Conservation (phyloP, 2,888 invertebrate species). For the Clunio marinus region DNA sequence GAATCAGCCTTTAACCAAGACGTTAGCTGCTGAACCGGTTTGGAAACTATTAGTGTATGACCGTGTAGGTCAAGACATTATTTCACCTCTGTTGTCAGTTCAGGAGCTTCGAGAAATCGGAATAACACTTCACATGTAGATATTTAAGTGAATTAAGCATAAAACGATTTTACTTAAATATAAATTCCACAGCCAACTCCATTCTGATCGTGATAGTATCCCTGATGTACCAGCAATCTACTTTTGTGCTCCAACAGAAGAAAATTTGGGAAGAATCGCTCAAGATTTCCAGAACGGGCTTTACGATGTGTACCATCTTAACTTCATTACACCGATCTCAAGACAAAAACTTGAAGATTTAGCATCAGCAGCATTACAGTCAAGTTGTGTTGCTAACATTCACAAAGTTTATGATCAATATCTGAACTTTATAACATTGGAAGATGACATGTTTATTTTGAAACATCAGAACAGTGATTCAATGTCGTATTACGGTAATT, state of each 20-base stretch:
- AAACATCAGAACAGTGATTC: constrained; percentile 88
- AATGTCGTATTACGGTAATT: constrained; percentile 84
- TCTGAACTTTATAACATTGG: constrained; percentile 94
- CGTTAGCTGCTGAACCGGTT: constrained; percentile 76
- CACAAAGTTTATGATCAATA: constrained; percentile 98
- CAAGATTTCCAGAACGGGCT: constrained; percentile 83
- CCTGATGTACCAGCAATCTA: constrained; percentile 99
- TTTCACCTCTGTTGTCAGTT: constrained; percentile 92
- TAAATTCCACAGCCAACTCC: constrained; percentile 62
- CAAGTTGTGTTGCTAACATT: constrained; percentile 85
- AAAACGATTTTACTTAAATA: neutral
- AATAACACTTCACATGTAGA: constrained; percentile 95
- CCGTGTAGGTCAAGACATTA: constrained; percentile 94
- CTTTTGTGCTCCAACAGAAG: constrained; percentile 93
- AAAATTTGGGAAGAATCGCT: constrained; percentile 89
- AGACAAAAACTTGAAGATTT: constrained; percentile 91
- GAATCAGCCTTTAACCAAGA: constrained; percentile 73
- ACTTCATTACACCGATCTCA: constrained; percentile 93
- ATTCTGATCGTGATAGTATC: constrained; percentile 85
- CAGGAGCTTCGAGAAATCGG: constrained; percentile 94
- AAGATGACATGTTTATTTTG: constrained; percentile 94
- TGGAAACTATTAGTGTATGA: constrained; percentile 98
- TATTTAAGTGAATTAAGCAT: constrained; percentile 43
- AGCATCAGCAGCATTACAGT: constrained; percentile 85
- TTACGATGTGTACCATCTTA: constrained; percentile 93